Evolutionary conservation across 2,888 invertebrate genomes (phyloP).

Genomic region (Glyphotaelius pellucidus): DNA sequence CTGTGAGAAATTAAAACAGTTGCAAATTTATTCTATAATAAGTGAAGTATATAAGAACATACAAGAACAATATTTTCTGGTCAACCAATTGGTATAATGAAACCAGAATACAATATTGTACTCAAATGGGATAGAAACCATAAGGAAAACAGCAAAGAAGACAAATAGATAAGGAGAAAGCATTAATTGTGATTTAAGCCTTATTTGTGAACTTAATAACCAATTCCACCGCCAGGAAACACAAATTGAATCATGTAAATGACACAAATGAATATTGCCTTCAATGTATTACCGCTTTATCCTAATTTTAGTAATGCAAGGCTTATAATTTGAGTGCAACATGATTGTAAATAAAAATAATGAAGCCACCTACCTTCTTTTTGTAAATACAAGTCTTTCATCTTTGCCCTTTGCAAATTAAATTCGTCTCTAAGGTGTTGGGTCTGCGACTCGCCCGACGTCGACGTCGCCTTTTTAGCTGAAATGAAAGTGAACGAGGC

Average conservation of each 20-base stretch:
- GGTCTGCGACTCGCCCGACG: conserved; percentile 76
- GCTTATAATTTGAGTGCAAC: background rate
- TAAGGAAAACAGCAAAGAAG: background rate
- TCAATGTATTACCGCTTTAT: background rate
- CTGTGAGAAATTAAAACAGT: too few relatives aligned
- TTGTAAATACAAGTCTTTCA: conserved; percentile 94
- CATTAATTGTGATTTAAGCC: background rate
- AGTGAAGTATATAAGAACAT: background rate
- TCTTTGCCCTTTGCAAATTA: conserved; percentile 92
- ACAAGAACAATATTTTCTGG: too few relatives aligned
- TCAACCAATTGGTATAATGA: background rate
- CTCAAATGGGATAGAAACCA: background rate
- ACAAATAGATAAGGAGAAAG: background rate
- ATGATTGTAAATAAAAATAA: background rate
- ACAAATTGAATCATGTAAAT: background rate
- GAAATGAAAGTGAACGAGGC: conserved; percentile 19
- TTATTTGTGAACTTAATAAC: background rate
- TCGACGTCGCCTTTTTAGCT: conserved; percentile 26
- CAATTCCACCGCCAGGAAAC: background rate
- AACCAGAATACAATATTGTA: background rate
- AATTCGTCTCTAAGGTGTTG: conserved; percentile 89
- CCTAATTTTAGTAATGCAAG: background rate
- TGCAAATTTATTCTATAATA: background rate
- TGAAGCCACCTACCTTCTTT: conserved; percentile 86
- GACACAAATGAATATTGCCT: background rate